Evolutionary conservation across 2,797 vertebrate genomes (phyloP), one percentile per base, ranked within the genome.

Genomic region (Phalloptychus januarius): DNA sequence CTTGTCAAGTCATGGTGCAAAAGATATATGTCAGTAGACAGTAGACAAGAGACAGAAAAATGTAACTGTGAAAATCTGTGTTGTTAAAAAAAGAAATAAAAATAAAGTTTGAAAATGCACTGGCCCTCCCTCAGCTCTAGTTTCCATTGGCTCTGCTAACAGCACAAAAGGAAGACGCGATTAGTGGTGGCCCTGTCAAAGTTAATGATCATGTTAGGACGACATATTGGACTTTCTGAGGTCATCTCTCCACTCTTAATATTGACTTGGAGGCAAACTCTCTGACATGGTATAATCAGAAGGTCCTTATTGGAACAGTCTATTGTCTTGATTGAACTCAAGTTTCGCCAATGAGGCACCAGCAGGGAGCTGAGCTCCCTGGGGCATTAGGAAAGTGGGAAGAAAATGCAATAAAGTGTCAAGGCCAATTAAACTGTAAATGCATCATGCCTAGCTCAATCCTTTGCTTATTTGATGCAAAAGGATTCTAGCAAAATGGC

Each of bases 321-420:
- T 84, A 83, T 89, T n/a, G 76, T 90, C 90, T 91, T 93, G 87
- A 90, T 92, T 92, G 89, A 90, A 91, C 92, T 96, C 94, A 93
- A 83, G 92, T 96, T 95, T 95, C 94, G 79, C 89, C 85, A 86
- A 81, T 91, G 85, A 93, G 89, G 93, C 93, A 93, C 84, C 86
- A 84, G 82, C 75, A 36, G 23, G 80, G 86, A 79, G 83, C 80
- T 40, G 82, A 80, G 73, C 82, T 93, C 93, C 84, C 89, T 3
- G 16, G 85, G 77, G 92, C 38, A 83, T 85, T 76, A 70, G 90
- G 86, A 92, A 84, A 93, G 85, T 93, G 91, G 89, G 83, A 90
- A 86, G 91, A 83, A 93, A 92, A 95, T 89, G 91, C 89, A 92
- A 93, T 94, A 91, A 93, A 92, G 84, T 93, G 92, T 94, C 91